phyloP scores from a whole-genome alignment of 2,888 invertebrate genomes.

The Andricus curvator region DNA sequence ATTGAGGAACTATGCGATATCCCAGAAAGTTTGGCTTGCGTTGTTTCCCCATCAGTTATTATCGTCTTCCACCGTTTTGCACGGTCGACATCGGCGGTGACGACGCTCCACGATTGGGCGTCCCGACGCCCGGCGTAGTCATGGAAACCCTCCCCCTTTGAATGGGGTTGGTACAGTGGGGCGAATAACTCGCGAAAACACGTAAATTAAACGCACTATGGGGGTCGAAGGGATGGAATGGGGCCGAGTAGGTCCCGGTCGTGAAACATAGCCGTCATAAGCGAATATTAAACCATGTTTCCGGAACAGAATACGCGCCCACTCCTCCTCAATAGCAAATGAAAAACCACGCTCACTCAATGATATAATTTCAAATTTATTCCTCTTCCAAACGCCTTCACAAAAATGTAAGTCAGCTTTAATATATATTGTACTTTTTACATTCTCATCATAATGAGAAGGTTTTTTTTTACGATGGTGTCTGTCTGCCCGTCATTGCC shows the following conservation, averaged over 20 bases:
- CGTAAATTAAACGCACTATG: constrained; percentile 77
- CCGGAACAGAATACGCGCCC: constrained; percentile 56
- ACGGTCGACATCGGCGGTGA: constrained; percentile 60
- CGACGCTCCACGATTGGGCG: constrained; percentile 70
- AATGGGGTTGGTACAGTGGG: constrained; percentile 62
- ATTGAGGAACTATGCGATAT: neutral
- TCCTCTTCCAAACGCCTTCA: neutral
- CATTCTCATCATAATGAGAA: no score
- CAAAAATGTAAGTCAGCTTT: neutral
- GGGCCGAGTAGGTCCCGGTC: constrained; percentile 57
- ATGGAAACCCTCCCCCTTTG: constrained; percentile 72
- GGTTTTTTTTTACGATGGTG: no score
- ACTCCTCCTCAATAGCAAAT: constrained; percentile 52
- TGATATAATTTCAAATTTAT: neutral
- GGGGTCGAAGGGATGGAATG: constrained; percentile 61
- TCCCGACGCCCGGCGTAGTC: constrained; percentile 68
- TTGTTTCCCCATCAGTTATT: constrained; percentile 63
- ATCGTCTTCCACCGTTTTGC: constrained; percentile 62
- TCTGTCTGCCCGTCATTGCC: no score
- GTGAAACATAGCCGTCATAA: constrained; percentile 61
- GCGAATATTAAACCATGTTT: constrained; percentile 58
- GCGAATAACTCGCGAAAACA: constrained; percentile 77
- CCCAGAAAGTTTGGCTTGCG: neutral
- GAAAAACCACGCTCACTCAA: constrained; percentile 49
- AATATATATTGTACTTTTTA: neutral